A percentile compares a stretch with the other conserved stretches of the same genome.
These are phyloP conservation scores for Vanessa cardui DNA, from an alignment of 2,888 invertebrate species.

Conservation along the genomic window DNA sequence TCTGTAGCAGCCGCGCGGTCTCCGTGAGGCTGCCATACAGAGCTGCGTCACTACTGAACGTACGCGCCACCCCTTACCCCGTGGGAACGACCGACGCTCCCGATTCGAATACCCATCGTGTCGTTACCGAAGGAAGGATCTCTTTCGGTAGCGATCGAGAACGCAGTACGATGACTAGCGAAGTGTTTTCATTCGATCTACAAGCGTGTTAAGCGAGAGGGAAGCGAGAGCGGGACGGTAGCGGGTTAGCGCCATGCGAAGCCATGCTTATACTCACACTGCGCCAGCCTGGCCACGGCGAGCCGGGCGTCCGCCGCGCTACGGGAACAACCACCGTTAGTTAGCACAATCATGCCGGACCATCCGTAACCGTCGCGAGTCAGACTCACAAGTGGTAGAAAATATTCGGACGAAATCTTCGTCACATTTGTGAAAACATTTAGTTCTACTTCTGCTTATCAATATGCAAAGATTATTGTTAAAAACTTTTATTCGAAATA, in stretches of 20 bases:
- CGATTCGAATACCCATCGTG: neutral
- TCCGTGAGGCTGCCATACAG: conserved; percentile 93
- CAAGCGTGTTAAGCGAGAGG: conserved; percentile 35
- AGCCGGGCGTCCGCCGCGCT: conserved; percentile 88
- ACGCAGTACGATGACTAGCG: neutral
- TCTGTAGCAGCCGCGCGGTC: conserved; percentile 97
- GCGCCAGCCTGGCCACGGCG: conserved; percentile 94
- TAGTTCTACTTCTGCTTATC: no score
- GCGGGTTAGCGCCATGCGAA: conserved; percentile 44
- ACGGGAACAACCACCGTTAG: conserved; percentile 55
- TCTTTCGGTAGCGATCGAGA: conserved; percentile 9
- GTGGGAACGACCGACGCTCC: conserved; percentile 34
- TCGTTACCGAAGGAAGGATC: conserved; percentile 7
- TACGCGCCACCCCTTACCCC: neutral
- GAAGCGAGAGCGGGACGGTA: conserved; percentile 41
- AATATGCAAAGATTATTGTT: no score
- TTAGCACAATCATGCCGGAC: conserved; percentile 34
- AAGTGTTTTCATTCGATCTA: neutral
- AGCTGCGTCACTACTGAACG: conserved; percentile 39
- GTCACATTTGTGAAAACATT: neutral
- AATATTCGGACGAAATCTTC: conserved; percentile 3
- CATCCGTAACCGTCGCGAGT: conserved; percentile 13
- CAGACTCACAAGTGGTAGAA: conserved; percentile 13
- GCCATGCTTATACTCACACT: conserved; percentile 89
- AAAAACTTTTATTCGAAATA: no score